A percentile compares a stretch with the other conserved stretches of the same genome.
Evolutionary conservation across 2,797 vertebrate species (phyloP).

Genomic region (Dendrocincla fuliginosa): DNA sequence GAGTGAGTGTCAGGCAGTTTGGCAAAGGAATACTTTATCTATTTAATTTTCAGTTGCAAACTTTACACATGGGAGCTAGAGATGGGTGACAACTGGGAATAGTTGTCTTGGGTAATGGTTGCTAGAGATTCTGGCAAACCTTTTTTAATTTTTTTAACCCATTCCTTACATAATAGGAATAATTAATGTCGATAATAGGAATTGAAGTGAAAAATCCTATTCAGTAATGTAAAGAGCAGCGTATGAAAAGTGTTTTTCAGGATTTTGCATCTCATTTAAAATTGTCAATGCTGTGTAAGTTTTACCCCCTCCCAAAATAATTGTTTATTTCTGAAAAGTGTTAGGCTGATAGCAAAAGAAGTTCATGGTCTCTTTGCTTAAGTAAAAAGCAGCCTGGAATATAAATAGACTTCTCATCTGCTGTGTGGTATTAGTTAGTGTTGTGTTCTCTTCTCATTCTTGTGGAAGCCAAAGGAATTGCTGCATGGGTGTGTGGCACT

Average conservation of each 20-base stretch:
- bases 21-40: neutral
- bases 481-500: neutral
- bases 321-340: neutral
- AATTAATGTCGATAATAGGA: neutral
- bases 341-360: neutral
- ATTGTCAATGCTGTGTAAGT: neutral
- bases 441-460: neutral
- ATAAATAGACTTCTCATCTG: neutral
- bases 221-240: neutral
- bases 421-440: neutral
- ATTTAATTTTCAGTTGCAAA: neutral
- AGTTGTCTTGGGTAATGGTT: neutral
- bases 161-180: neutral
- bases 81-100: neutral
- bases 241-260: rapidly evolving
- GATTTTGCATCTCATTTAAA: neutral
- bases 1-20: neutral
- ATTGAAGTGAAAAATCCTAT: neutral
- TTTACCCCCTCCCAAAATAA: neutral
- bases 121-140: neutral
- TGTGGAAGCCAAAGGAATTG: neutral
- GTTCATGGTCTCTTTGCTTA: neutral
- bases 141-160: neutral
- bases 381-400: neutral
- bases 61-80: neutral